Evolutionary conservation across 2,797 vertebrate genomes (phyloP), one percentile per base, ranked within the genome.

Genomic region (Syngnathus rostellatus): DNA sequence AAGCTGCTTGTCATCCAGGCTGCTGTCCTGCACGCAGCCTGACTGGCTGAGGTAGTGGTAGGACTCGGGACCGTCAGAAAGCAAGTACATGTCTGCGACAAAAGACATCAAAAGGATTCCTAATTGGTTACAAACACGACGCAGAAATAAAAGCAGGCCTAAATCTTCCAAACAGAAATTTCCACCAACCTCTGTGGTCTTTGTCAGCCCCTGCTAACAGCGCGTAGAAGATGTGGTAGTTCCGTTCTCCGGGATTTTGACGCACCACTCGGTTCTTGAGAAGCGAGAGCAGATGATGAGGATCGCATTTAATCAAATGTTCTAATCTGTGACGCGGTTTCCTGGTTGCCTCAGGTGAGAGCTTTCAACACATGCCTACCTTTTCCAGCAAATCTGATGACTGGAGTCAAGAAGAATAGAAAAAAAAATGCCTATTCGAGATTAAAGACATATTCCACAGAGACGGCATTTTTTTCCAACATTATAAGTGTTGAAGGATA

Each of bases 181-280:
- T 51, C 19, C 19, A 51, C 8, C 16, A 81, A 96, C 94, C 94
- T 93, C 88, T 90, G 76, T 93, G 89, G 57, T 94, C 88, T 69
- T 71, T 74, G 0, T 88, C 90, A 19, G 92, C 83, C 41, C 94
- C 94, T 9, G 93, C 91, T 64, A 96, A 85, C 66, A 96, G 81
- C 1, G 94, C 90, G 11, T 96, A 96, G 85, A 96, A 96, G 76
- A 96, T 94, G 81, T 96, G 94, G 80, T 93, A 96, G 84, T 95
- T 96, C 81, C 94, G 90, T 83, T 96, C 94, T 19, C 93, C 94
- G 0, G 93, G 94, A 75, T 94, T 95, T 81, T 96, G 94, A 63
- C 94, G 90, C 40, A 94, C 94, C 64, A 96, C 94, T 2, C 94
- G 93, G 76, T 95, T 96, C 94, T 96, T 37, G n/a, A 69, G 19